phyloP scores from a whole-genome alignment of 2,797 vertebrate genomes.

The Channallabes apus region DNA sequence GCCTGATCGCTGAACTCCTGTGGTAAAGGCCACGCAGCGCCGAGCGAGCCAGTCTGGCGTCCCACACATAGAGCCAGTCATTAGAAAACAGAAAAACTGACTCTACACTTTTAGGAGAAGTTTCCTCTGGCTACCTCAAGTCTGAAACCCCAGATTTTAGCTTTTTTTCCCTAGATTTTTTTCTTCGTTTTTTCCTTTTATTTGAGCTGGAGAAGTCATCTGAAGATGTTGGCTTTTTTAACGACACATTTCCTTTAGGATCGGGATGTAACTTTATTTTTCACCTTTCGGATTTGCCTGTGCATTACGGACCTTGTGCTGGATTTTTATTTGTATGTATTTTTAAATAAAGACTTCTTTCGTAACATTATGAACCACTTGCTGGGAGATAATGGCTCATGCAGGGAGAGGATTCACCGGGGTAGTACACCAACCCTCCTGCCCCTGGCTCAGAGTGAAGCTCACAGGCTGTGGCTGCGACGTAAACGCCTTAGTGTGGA shows the following conservation, averaged over 20 bases:
- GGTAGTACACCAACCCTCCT: constrained; percentile 70
- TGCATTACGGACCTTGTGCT: constrained; percentile 30
- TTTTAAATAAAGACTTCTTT: neutral
- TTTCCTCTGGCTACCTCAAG: constrained; percentile 9
- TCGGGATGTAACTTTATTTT: constrained; percentile 8
- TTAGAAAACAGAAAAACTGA: neutral
- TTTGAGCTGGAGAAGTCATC: constrained; percentile 25
- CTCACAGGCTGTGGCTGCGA: constrained; percentile 46
- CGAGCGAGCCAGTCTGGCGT: constrained; percentile 28
- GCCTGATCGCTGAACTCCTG: neutral
- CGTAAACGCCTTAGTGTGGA: constrained; percentile 70
- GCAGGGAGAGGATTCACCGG: constrained; percentile 62
- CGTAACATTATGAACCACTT: constrained; percentile 65
- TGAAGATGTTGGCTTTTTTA: constrained; percentile 32
- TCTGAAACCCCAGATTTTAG: constrained; percentile 23
- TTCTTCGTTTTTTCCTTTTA: neutral
- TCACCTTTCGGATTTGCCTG: neutral
- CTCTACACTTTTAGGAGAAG: neutral
- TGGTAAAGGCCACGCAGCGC: constrained; percentile 5
- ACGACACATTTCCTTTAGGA: neutral
- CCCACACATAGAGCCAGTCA: neutral
- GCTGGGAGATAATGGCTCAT: constrained; percentile 56
- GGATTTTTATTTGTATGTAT: constrained; percentile 3
- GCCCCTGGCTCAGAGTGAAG: constrained; percentile 44
- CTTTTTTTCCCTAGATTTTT: constrained; percentile 19